phyloP scores from a whole-genome alignment of 2,113 vertebrate genomes.

The Campylorhamphus procurvoides region DNA sequence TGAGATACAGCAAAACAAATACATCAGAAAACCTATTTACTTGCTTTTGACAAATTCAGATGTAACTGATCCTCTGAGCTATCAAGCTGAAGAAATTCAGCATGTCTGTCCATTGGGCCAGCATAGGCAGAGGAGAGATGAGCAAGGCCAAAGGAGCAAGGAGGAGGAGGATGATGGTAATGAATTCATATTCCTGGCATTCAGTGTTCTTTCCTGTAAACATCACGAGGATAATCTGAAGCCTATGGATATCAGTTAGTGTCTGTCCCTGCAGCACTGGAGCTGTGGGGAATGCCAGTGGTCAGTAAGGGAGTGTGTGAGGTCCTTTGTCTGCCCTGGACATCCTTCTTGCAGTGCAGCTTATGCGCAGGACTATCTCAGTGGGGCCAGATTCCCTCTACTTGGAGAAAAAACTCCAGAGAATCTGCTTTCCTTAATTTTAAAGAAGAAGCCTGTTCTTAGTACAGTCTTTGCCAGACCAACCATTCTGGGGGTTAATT shows the following conservation, averaged over 20 bases:
- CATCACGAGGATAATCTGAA: not conserved
- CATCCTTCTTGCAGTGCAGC: not conserved
- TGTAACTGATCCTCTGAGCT: not conserved
- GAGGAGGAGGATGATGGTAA: accelerated
- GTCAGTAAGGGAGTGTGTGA: accelerated
- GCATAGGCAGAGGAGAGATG: not conserved
- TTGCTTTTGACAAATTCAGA: not conserved
- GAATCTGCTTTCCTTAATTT: not conserved
- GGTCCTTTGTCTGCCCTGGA: not conserved
- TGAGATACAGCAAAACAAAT: not conserved
- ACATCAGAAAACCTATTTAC: not conserved
- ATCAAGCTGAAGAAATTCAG: not conserved
- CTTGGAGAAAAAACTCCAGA: not conserved
- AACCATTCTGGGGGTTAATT: not conserved
- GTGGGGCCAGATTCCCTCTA: not conserved
- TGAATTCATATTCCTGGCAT: not conserved
- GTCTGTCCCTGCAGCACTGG: not conserved
- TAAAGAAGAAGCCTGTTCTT: not conserved
- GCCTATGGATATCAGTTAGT: not conserved
- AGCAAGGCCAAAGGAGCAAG: not conserved
- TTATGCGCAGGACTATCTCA: not conserved
- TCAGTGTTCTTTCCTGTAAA: not conserved
- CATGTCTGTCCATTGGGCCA: not conserved
- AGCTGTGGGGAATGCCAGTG: not conserved
- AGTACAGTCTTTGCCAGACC: not conserved